Percentiles rank a stretch among this genome's conserved stretches.
phyloP scores from a whole-genome alignment of 2,888 invertebrate species.

The Reticulitermes lucifugus region DNA sequence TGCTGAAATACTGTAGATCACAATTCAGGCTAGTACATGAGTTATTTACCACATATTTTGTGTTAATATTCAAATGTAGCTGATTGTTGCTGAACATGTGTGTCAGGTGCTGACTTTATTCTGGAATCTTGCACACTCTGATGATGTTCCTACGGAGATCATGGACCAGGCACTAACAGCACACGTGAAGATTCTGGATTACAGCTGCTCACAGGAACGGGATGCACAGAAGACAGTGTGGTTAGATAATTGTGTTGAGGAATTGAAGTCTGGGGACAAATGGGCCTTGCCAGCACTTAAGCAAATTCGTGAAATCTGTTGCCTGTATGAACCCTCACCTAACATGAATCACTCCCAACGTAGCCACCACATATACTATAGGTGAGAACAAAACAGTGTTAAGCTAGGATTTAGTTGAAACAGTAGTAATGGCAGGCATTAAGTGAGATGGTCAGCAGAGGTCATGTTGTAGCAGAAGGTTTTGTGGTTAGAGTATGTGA shows the following conservation, averaged over 20 bases:
- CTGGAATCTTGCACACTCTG: constrained; percentile 97
- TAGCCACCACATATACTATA: constrained; percentile 69
- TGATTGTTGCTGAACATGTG: neutral
- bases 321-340: constrained; percentile 90
- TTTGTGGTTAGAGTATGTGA: no score
- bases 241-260: constrained; percentile 97
- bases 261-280: constrained; percentile 85
- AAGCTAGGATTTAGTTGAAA: no score
- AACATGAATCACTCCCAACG: constrained; percentile 71
- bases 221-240: constrained; percentile 96
- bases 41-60: no score
- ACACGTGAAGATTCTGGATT: constrained; percentile 97
- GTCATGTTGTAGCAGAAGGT: no score
- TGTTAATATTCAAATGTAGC: no score
- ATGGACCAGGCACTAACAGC: constrained; percentile 96
- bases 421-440: no score
- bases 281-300: constrained; percentile 97
- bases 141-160: constrained; percentile 96
- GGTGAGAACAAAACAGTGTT: constrained; percentile 59
- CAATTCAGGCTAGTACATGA: no score
- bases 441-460: no score
- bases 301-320: constrained; percentile 95
- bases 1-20: neutral
- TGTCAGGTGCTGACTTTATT: constrained; percentile 85
- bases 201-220: constrained; percentile 96